Conservation (phyloP, 1,140 invertebrate species). For the Marisa cornuarietis region DNA sequence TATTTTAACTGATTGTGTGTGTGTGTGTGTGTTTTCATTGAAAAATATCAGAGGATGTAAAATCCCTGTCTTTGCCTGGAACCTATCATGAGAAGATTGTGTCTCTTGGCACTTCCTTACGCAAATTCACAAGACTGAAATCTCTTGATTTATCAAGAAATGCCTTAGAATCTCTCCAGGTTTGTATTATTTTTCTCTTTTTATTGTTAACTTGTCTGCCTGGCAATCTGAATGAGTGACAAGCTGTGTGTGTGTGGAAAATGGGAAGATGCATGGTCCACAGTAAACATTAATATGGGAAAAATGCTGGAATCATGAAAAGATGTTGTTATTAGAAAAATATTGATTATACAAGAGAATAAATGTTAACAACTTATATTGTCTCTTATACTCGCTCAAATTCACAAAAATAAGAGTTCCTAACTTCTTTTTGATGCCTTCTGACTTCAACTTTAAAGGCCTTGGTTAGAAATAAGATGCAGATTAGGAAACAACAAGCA, state of each 20-base stretch:
- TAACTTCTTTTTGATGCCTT: no score
- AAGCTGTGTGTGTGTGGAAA: slow-evolving; percentile 5
- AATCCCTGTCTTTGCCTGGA: slow-evolving; percentile 62
- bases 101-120: slow-evolving; percentile 57
- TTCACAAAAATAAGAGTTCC: no score
- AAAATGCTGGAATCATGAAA: no score
- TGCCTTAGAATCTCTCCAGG: slow-evolving; percentile 50
- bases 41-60: slow-evolving; percentile 63
- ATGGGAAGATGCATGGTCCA: no score
- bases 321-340: no score
- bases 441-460: no score
- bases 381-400: no score
- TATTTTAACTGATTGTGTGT: neutral
- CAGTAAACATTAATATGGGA: no score
- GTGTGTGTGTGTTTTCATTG: neutral
- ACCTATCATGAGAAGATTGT: slow-evolving; percentile 66
- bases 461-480: no score
- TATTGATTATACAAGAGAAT: no score
- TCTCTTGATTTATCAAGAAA: slow-evolving; percentile 65
- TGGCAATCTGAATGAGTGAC: neutral
- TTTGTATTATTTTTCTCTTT: slow-evolving; percentile 39
- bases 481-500: no score
- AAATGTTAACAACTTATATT: no score
- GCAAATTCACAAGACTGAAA: slow-evolving; percentile 63
- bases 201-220: neutral